Evolutionary conservation across 2,888 invertebrate genomes (phyloP), one percentile per base, ranked within the genome.

Genomic region (Venustoraphidia nigricollis): DNA sequence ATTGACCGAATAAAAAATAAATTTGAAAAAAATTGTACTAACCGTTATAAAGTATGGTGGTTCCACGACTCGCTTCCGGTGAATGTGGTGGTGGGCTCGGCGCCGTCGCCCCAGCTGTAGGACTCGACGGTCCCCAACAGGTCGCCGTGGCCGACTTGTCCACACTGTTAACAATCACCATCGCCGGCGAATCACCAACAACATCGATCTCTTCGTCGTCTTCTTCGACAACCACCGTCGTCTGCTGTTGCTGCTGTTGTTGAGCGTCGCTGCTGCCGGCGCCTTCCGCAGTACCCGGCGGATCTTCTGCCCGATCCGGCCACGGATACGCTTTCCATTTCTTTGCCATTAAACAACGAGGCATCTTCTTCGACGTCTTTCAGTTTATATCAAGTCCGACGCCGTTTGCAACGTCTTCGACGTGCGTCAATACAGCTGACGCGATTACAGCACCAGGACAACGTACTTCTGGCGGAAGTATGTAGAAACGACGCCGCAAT

Each of bases 331-430:
- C 85, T 81, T 90, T 91, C 88, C 90, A 90, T 77, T 91, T 91
- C 75, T 91, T 91, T 64, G 91, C 90, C 89, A 91, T 91, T 70
- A 91, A 81, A 76, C 90, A 91, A 69, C 91, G 87, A 73, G 91
- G 91, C 91, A 91, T 91, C 69, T 73, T 77, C 72, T 70, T 69
- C 40, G 40, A 11, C 40, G 34, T 27, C 13, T 13, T 42, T 14
- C 10, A 34, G 13, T 39, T 39, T 46, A 35, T 47, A 47, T 47
- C 47, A 47, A 27, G 71, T 71, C 68, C 66, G 72, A 70, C 70
- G 65, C 69, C 70, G 67, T 68, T 69, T 69, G 67, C 69, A 68
- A 67, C 63, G 54, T 47, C 53, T 53, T 41, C 55, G 53, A 27
- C 27, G 27, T 27, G 27, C 27, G 42, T 14, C 39, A 41, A 40